phyloP scores from a whole-genome alignment of 2,797 vertebrate species.

The Xyrichtys novacula region DNA sequence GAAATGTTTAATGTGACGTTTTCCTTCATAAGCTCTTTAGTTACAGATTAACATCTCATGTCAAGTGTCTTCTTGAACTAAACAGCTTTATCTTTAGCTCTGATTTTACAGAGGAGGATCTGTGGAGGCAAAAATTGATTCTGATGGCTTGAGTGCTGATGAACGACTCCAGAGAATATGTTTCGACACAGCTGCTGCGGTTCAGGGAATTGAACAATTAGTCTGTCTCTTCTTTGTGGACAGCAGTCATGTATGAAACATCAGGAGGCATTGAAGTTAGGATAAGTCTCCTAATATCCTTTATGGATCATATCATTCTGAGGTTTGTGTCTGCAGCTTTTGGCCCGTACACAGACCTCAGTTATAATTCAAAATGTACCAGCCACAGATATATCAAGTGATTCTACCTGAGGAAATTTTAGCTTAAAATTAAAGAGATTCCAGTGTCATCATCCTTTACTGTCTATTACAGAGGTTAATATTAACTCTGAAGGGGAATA shows the following conservation, averaged over 20 bases:
- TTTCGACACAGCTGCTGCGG: conserved; percentile 1
- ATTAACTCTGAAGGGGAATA: not conserved
- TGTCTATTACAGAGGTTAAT: not conserved
- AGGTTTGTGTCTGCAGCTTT: not conserved
- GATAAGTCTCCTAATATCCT: conserved; percentile 1
- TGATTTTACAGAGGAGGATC: not conserved
- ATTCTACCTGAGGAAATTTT: not conserved
- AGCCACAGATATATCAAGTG: not conserved
- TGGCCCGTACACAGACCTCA: not conserved
- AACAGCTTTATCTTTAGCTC: not conserved
- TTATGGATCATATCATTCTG: conserved; percentile 27
- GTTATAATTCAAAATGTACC: not conserved
- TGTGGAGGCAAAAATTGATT: not conserved
- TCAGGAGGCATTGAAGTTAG: not conserved
- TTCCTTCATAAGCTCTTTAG: not conserved
- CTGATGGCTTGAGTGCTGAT: not conserved
- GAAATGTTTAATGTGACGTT: not conserved
- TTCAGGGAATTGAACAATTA: conserved; percentile 32
- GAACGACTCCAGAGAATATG: not conserved
- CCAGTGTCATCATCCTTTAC: not conserved
- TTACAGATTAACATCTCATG: not conserved
- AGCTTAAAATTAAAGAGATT: not conserved
- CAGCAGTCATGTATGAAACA: not conserved
- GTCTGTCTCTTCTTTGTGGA: conserved; percentile 2
- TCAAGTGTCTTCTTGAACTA: not conserved